Evolutionary conservation across 2,888 invertebrate genomes (phyloP).

Genomic region (Linyphia triangularis): DNA sequence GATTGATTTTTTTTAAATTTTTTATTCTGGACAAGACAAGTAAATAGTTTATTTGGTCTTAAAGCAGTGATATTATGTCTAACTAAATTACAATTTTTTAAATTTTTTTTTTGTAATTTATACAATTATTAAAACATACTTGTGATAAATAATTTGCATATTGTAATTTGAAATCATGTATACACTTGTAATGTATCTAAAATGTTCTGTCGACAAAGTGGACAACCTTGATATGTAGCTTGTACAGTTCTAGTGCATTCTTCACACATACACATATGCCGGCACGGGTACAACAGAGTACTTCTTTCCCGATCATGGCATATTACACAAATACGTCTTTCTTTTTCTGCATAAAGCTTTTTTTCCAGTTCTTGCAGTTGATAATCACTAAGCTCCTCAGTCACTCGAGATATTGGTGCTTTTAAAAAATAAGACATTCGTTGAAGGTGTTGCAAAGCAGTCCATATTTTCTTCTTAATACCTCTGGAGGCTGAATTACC

Average conservation of each 20-base stretch:
- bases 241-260: conserved; percentile 34
- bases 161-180: conserved; percentile 37
- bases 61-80: no score
- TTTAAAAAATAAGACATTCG: not conserved
- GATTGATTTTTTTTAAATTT: no score
- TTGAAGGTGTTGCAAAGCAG: not conserved
- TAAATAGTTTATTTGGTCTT: no score
- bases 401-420: not conserved
- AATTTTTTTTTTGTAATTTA: no score
- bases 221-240: conserved; percentile 30
- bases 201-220: conserved; percentile 53
- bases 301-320: conserved; percentile 59
- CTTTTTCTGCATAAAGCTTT: conserved; percentile 45
- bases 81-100: no score
- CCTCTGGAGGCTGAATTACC: not conserved
- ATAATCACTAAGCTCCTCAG: conserved; percentile 11
- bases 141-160: no score
- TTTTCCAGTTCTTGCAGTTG: conserved; percentile 29
- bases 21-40: no score
- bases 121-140: no score
- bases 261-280: conserved; percentile 65
- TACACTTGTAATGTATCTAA: conserved; percentile 38
- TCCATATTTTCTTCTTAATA: not conserved
- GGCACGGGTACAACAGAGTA: conserved; percentile 53
- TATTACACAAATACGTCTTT: conserved; percentile 43